Base-by-base conservation (phyloP, 2,113 vertebrate genomes). In the Otocyon megalotis region DNA sequence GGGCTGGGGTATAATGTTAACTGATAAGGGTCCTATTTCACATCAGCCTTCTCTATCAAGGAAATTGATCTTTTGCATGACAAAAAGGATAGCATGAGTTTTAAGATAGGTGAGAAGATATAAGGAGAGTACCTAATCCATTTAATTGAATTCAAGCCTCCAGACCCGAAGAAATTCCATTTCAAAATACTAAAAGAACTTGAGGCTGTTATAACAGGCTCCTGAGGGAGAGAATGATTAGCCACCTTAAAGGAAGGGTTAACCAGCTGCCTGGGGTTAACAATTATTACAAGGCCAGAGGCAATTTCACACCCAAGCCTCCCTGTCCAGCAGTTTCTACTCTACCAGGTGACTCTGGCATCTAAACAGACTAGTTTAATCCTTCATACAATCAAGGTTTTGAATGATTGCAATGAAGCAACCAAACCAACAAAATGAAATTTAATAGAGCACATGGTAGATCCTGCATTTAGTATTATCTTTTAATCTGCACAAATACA, bases 21-120 rank as follows among this genome's bases (percentile, higher is more conserved):
- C n/a, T 94, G 50, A 56, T 56, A 74, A 72, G 62, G 79, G 30
- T 94, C 48, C n/a, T 43, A 19, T 96, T 92, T 94, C 84, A 97
- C 54, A 93, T 58, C 63, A 90, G n/a, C 11, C 43, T 91, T 91
- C 60, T 81, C 60, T 67, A 83, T 79, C 60, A 95, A 94, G 62
- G 69, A 94, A 95, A 80, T 15, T 92, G 72, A 97, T 84, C 83
- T 92, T 83, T 56, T 94, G 24, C 24, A 35, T 74, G 65, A 79
- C 86, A 24, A 89, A 96, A 85, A 74, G 28, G 58, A 69, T 76
- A 56, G 72, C 48, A 60, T 67, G 67, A 54, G 19, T 84, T 94
- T 87, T 93, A 82, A 86, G 43, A 83, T 63, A 85, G 30, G 10
- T 35, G 15, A 94, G 58, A 90, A 63, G 88, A 71, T 81, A 93